Conservation (phyloP, 1,140 invertebrate species). For the Battus philenor region DNA sequence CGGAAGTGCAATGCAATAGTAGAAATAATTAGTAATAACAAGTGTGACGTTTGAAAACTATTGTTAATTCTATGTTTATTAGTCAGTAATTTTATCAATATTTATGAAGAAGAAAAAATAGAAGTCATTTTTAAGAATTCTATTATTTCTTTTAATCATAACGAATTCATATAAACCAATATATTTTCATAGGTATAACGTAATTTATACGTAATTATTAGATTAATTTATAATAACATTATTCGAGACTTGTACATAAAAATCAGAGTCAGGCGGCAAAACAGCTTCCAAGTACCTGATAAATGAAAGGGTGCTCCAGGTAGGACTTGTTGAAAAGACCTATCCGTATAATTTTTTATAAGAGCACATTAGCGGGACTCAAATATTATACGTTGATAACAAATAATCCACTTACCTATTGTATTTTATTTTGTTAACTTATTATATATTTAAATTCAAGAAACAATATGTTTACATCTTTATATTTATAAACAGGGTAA, state of each 20-base stretch:
- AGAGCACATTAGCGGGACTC: constrained; percentile 25
- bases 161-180: too few species aligned
- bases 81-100: too few species aligned
- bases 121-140: too few species aligned
- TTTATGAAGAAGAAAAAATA: too few species aligned
- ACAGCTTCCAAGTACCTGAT: constrained; percentile 71
- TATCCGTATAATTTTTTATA: constrained; percentile 29
- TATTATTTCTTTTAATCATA: too few species aligned
- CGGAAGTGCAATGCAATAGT: constrained; percentile 70
- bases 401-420: too few species aligned
- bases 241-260: constrained; percentile 1
- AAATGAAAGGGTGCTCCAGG: constrained; percentile 44
- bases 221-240: not conserved
- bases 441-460: too few species aligned
- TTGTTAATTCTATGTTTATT: not conserved
- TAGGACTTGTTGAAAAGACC: constrained; percentile 29
- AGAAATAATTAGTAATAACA: constrained; percentile 26
- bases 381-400: constrained; percentile 29
- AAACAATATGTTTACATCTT: constrained; percentile 9
- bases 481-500: not conserved
- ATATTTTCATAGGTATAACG: not conserved
- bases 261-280: constrained; percentile 59
- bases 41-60: constrained; percentile 9
- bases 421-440: too few species aligned
- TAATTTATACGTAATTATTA: constrained; percentile 5